Evolutionary conservation across 2,113 vertebrate species (phyloP).

Genomic region (Otus sunia): DNA sequence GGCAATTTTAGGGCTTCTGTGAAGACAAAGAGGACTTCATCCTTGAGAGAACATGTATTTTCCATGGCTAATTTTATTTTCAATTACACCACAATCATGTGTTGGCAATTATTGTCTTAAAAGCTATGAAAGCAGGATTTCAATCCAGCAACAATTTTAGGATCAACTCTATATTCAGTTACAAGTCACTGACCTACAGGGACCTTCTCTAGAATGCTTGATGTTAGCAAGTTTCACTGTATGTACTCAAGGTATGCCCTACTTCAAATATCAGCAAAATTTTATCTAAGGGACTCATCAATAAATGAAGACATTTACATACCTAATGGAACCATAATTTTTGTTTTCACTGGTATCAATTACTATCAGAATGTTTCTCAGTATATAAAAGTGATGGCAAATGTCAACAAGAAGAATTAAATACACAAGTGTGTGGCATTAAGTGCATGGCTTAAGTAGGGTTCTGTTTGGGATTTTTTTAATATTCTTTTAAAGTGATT

Average conservation of each 20-base stretch:
- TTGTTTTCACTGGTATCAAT: background rate
- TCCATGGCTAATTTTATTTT: conserved; percentile 23
- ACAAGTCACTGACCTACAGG: background rate
- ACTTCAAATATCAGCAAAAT: background rate
- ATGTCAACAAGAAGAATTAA: background rate
- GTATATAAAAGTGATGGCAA: background rate
- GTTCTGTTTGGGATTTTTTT: background rate
- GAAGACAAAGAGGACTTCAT: conserved; percentile 1
- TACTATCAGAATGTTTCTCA: background rate
- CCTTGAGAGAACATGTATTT: background rate
- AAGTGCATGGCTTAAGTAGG: background rate
- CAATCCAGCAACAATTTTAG: background rate
- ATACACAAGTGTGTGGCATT: background rate
- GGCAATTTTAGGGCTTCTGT: background rate
- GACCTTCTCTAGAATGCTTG: background rate
- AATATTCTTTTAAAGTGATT: background rate
- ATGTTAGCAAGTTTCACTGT: background rate
- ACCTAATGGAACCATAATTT: background rate
- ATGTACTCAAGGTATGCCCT: background rate
- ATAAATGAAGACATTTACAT: background rate
- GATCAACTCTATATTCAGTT: background rate
- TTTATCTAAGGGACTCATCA: background rate
- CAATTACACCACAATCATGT: background rate
- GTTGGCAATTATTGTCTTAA: background rate
- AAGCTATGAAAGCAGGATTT: background rate